phyloP scores from a whole-genome alignment of 2,797 vertebrate genomes.

The Ficedula albicollis region DNA sequence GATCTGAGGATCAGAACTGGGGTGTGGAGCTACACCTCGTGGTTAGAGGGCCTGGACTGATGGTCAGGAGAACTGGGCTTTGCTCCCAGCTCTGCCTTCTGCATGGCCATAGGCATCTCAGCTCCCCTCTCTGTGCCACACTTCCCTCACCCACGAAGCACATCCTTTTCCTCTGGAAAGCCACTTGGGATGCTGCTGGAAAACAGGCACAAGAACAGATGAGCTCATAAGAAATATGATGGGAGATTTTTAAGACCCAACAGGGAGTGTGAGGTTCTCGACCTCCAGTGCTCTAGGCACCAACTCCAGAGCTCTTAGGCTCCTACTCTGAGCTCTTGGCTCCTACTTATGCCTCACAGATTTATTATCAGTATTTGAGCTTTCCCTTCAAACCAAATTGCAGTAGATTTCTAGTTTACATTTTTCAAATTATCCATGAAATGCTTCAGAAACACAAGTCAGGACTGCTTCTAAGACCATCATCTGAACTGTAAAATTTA shows the following conservation, averaged over 20 bases:
- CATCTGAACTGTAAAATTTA: too few species aligned
- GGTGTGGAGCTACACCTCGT: neutral
- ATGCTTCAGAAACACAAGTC: too few species aligned
- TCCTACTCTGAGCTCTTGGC: too few species aligned
- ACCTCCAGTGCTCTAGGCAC: too few species aligned
- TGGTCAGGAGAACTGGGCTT: neutral
- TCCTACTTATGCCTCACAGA: too few species aligned
- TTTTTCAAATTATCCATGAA: too few species aligned
- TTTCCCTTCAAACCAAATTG: too few species aligned
- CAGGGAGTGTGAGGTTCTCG: neutral
- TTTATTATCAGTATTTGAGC: too few species aligned
- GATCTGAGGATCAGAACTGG: neutral
- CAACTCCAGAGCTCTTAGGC: too few species aligned
- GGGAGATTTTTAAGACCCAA: neutral
- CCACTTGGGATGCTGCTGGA: neutral
- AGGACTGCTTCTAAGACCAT: too few species aligned
- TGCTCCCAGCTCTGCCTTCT: neutral
- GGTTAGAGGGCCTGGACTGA: neutral
- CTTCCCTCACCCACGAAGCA: neutral
- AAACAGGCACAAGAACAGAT: neutral
- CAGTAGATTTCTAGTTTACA: too few species aligned
- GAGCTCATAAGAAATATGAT: neutral
- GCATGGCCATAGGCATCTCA: neutral
- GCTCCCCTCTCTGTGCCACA: neutral
- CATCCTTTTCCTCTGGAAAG: neutral